Evolutionary conservation across 2,797 vertebrate species (phyloP), one percentile per base, ranked within the genome.

Genomic region (Luscinia megarhynchos): DNA sequence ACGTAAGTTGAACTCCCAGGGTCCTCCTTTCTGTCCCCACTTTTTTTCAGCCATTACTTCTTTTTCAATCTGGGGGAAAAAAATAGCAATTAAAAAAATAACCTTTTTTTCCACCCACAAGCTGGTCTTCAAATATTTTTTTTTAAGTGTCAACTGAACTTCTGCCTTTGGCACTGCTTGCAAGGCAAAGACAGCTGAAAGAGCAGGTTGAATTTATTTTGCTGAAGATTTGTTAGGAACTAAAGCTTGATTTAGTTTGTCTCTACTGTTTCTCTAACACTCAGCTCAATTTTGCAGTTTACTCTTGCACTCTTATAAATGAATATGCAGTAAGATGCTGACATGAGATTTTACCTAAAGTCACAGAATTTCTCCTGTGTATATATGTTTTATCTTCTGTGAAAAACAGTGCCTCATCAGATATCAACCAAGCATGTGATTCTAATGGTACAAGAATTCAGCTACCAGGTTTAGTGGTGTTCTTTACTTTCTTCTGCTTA

Each of bases 1-100:
- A 1, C 99, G 98, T 67, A 99, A 98, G 95, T 99, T 99, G 97
- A 99, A 99, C 95, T 99, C 99, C 99, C 99, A 99, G 11, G 99
- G 99, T 75, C 99, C 99, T 96, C 99, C 99, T 97, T 97, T 99
- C 94, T 99, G 99, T 14, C 99, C 99, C 99, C 99, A 99, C 45
- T 95, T 98, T 89, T 98, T 99, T 95, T 99, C 98, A 84, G 98
- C 87, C 77, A 97, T 98, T 77, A 99, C 98, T 94, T 99, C 99
- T 72, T 98, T 97, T 50, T 99, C 98, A 53, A 99, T 98, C 99
- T 99, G 90, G 15, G 15, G 5, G 24, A 87, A 68, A 64, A 92
- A 46, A 92, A 30, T 22, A 92, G 54, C 13, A 87, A 36, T 59
- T 5, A 67, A 68, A 75, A 75, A 61, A 45, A 11, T 1, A 36